Evolutionary conservation across 2,888 invertebrate genomes (phyloP), one percentile per base, ranked within the genome.

Genomic region (Galerucella pusilla): DNA sequence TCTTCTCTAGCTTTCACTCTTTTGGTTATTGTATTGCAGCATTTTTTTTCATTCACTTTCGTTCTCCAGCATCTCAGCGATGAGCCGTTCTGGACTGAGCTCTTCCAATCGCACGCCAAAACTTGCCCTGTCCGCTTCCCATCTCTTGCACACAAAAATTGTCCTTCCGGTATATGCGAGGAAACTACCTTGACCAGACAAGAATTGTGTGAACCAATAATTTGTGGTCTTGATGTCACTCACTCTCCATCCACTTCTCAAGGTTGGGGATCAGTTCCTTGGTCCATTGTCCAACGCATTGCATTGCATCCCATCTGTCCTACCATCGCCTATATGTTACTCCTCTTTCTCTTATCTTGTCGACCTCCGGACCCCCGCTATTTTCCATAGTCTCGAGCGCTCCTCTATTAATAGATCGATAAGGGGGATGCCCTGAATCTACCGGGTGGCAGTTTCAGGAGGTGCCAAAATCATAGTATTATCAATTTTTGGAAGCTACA

Each of bases 291-390:
- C 59, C 59, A 59, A 59, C 59, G 59, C 59, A 16, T 59, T 59
- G 59, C 59, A 59, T 59, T 16, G 59, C 20, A 16, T 69, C 10
- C 69, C 68, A 73, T 42, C 49, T 63, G 25, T 52, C 65, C 46
- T 68, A 68, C 69, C 65, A 73, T 12, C 9, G 11, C 45, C 16
- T 35, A 5, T 60, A 20, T 6, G 73, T 73, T 9, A 6, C 49
- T 14, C 52, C 14, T 20, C 68, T 68, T 20, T 68, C 69, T 16
- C n/a, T 52, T 12, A 20, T 20, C 20, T 54, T 68, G 12, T 20
- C 61, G 10, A 35, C 28, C 2, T 64, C 45, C 45, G 45, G 6
- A 10, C 6, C 45, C 45, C 45, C 45, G 20, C n/a, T n/a, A n/a
- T n/a, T n/a, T n/a, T n/a, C n/a, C n/a, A n/a, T n/a, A n/a, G n/a